A percentile compares a stretch with the other conserved stretches of the same genome.
Conservation (phyloP, 2,888 invertebrate species). For the Rhabditoides inermis region DNA sequence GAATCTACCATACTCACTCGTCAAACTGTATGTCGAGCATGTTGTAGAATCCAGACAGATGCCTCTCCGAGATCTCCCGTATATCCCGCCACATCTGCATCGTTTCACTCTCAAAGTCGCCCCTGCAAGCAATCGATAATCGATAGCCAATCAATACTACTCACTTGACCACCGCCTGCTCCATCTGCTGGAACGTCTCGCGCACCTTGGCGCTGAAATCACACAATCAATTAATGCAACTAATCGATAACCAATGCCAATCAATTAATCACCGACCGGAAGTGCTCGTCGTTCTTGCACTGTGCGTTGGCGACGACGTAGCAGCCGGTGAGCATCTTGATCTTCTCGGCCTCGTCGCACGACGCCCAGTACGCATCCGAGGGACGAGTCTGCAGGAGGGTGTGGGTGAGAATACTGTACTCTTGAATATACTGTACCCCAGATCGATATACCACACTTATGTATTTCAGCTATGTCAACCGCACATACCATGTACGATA, state of each 20-base stretch:
- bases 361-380: conserved; percentile 29
- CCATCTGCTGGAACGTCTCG: conserved; percentile 30
- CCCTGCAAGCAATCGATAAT: conserved; percentile 1
- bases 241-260: not conserved
- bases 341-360: conserved; percentile 24
- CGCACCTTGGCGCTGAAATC: conserved; percentile 12
- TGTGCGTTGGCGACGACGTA: conserved; percentile 39
- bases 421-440: no score
- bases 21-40: conserved; percentile 36
- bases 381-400: conserved; percentile 28
- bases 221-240: not conserved
- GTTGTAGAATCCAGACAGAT: conserved; percentile 38
- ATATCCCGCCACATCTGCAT: conserved; percentile 39
- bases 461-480: no score
- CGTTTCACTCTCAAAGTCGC: conserved; percentile 6
- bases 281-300: conserved; percentile 25
- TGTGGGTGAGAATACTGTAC: no score
- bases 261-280: no score
- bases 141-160: not conserved
- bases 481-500: no score
- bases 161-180: conserved; percentile 16
- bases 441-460: no score
- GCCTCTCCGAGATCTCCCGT: conserved; percentile 22
- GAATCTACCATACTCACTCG: conserved; percentile 7
- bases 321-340: conserved; percentile 32